These are phyloP conservation scores for Enteromius argenteus DNA, from an alignment of 2,797 vertebrate genomes.

Conservation along the genomic window DNA sequence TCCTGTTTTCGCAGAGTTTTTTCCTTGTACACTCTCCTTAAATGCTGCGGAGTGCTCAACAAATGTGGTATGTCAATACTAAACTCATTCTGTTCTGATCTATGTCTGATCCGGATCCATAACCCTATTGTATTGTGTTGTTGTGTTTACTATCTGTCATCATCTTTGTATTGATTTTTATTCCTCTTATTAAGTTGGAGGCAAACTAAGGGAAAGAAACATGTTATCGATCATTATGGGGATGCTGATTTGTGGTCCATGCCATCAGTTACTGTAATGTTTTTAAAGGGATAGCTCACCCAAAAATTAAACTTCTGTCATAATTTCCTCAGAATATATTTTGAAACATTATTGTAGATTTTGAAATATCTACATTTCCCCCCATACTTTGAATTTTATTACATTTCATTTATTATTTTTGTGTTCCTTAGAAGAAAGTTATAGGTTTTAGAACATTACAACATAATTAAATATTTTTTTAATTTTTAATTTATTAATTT, in stretches of 20 bases:
- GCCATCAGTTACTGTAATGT: not conserved
- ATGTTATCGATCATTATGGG: not conserved
- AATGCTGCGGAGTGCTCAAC: not conserved
- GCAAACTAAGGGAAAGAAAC: not conserved
- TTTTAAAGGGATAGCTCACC: not conserved
- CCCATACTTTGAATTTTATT: not conserved
- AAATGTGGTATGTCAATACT: not conserved
- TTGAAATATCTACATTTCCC: not conserved
- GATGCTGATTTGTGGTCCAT: not conserved
- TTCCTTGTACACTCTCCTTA: not conserved
- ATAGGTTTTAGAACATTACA: not conserved
- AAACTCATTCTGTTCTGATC: conserved; percentile 8
- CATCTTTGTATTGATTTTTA: not conserved
- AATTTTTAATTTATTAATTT: no score
- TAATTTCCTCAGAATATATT: not conserved
- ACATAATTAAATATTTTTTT: not conserved
- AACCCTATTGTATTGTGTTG: not conserved
- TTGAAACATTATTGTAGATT: not conserved
- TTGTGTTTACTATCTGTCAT: not conserved
- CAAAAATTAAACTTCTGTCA: not conserved
- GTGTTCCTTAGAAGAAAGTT: not conserved
- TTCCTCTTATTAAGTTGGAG: not conserved
- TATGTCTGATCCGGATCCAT: conserved; percentile 2
- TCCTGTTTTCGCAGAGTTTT: not conserved
- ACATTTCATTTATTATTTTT: not conserved